Evolutionary conservation across 1,140 invertebrate genomes (phyloP).

Genomic region (Drosophila pseudoananassae): DNA sequence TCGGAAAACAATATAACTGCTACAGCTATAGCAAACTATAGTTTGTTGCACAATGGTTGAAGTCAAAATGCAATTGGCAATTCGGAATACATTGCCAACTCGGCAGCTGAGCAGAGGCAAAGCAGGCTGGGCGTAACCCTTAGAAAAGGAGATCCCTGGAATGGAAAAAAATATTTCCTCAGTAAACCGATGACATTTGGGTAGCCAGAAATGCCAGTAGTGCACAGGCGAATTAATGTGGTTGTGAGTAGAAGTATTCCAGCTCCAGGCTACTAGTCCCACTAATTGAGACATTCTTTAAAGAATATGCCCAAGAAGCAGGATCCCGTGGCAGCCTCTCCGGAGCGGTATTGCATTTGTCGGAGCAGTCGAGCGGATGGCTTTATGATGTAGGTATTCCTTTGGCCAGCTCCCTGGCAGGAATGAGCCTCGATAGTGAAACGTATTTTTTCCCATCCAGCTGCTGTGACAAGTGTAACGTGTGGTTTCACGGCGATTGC

Average conservation of each 20-base stretch:
- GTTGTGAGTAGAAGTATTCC: not conserved
- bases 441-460: not conserved
- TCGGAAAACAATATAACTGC: constrained; percentile 27
- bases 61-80: constrained; percentile 11
- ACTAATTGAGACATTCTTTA: not conserved
- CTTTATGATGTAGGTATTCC: constrained; percentile 23
- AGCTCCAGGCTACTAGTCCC: not conserved
- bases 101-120: not conserved
- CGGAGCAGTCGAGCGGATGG: not conserved
- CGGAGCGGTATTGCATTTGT: constrained; percentile 2
- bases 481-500: constrained; percentile 1
- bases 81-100: constrained; percentile 2
- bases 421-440: not conserved
- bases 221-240: not conserved
- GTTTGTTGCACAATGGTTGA: constrained; percentile 21
- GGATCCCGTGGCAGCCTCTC: not conserved
- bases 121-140: constrained; percentile 1
- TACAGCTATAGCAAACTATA: not conserved
- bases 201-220: not conserved
- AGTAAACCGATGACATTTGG: not conserved
- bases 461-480: not conserved
- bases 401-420: not conserved
- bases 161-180: not conserved
- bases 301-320: too few species aligned
- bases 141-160: constrained; percentile 6